Evolutionary conservation across 2,113 vertebrate species (phyloP), one percentile per base, ranked within the genome.

Genomic region (Glaucomys volans): DNA sequence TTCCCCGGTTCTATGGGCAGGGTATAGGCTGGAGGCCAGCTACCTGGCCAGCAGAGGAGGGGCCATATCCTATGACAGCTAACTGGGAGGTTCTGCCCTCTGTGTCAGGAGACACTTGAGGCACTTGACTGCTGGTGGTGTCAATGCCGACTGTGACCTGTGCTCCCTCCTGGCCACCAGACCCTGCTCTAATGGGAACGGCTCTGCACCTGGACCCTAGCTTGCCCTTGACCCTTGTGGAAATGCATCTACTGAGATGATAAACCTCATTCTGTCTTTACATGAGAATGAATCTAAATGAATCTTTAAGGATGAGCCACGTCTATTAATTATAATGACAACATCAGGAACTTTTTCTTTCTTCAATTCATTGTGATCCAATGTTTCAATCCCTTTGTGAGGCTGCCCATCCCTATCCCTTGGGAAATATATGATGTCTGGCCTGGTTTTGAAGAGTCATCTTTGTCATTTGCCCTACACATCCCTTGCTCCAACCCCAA

Each of bases 251-350:
- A 13, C 84, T 28, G n/a, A 92, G 57, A 42, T 40, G 54, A 40
- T 95, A 18, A 50, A 84, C 87, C 59, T 54, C 50, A 22, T 66
- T 87, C 92, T 79, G 42, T 95, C 14, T 74, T 37, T 83, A 24
- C 35, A 4, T 57, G 83, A 89, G 79, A 95, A 91, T 44, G 28
- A 91, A 77, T 93, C 72, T 75, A 69, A 72, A 42, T 59, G n/a
- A 83, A 59, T 24, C 57, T 47, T 64, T 83, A n/a, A 71, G 44
- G 42, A 83, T 2, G 37, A 75, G 2, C 35, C 82, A 57, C 22
- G 54, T 20, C 54, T 92, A 24, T 69, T 83, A 47, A 67, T 82
- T 90, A 79, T 54, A 62, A 80, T 22, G n/a, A 3, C 74, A 85
- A 32, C 54, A 40, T 71, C 52, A 52, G 44, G 59, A 90, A 20